A percentile compares a stretch with the other conserved stretches of the same genome.
Evolutionary conservation across 2,888 invertebrate genomes (phyloP).

Genomic region (Cheilosia grossa): DNA sequence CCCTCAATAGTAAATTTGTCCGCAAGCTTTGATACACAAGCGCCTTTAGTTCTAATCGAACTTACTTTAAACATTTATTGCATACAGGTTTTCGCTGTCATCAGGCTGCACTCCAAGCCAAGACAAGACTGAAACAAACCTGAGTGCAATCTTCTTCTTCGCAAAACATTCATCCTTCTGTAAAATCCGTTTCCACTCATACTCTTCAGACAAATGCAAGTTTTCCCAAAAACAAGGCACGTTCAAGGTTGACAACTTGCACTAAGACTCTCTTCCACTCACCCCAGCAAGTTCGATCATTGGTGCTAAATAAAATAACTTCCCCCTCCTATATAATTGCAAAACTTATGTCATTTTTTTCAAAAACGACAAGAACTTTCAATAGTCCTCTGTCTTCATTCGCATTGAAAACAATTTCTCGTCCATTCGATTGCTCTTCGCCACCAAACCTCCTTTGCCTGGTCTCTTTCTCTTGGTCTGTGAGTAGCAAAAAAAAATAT

Average conservation of each 20-base stretch:
- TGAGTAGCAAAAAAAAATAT: neutral
- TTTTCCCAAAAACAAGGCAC: no score
- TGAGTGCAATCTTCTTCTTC: no score
- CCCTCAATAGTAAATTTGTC: no score
- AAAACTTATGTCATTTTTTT: neutral
- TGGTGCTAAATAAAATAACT: neutral
- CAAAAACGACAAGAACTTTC: neutral
- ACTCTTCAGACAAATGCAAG: no score
- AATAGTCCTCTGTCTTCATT: neutral
- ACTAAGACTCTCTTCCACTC: neutral
- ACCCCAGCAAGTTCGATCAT: neutral
- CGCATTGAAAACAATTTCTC: constrained; percentile 19
- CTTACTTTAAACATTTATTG: no score
- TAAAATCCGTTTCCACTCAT: no score
- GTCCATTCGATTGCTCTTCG: neutral
- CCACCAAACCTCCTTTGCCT: neutral
- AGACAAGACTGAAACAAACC: no score
- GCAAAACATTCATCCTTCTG: no score
- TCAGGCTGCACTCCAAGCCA: no score
- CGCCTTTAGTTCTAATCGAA: no score
- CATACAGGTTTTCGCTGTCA: no score
- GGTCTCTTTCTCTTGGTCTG: neutral
- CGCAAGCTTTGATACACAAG: no score
- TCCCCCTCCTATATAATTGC: neutral
- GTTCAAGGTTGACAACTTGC: neutral